phyloP scores from a whole-genome alignment of 2,113 vertebrate genomes.

The Caloenas nicobarica region DNA sequence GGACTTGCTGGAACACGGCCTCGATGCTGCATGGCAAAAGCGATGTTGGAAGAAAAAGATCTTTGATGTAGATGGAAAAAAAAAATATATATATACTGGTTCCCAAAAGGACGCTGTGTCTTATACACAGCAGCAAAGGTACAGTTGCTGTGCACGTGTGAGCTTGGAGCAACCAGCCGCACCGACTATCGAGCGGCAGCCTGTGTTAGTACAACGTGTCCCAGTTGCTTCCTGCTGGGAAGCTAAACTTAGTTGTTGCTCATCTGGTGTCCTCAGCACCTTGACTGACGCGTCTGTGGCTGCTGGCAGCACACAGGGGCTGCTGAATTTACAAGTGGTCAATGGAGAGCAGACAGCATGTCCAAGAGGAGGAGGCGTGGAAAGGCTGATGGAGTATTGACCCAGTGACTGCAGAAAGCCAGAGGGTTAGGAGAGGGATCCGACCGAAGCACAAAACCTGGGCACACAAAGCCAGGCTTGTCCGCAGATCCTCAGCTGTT shows the following conservation, averaged over 20 bases:
- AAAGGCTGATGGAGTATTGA: background rate
- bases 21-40: background rate
- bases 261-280: constrained; percentile 45
- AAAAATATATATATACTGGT: background rate
- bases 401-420: background rate
- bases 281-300: constrained; percentile 2
- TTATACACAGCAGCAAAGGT: background rate
- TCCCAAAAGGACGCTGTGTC: constrained; percentile 36
- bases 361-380: fast-evolving
- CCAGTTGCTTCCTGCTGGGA: constrained; percentile 42
- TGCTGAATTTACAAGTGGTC: background rate
- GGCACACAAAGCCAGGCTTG: background rate
- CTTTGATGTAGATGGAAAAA: constrained; percentile 10
- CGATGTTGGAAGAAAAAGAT: background rate
- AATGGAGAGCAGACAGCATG: background rate
- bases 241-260: constrained; percentile 56
- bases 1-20: constrained; percentile 2
- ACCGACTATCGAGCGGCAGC: background rate
- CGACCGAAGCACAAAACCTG: background rate
- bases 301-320: background rate
- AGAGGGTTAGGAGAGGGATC: background rate
- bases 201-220: constrained; percentile 27
- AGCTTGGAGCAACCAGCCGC: background rate
- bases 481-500: background rate
- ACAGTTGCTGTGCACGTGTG: background rate